Evolutionary conservation across 2,797 vertebrate species (phyloP).

Genomic region (Anguilla megastoma): DNA sequence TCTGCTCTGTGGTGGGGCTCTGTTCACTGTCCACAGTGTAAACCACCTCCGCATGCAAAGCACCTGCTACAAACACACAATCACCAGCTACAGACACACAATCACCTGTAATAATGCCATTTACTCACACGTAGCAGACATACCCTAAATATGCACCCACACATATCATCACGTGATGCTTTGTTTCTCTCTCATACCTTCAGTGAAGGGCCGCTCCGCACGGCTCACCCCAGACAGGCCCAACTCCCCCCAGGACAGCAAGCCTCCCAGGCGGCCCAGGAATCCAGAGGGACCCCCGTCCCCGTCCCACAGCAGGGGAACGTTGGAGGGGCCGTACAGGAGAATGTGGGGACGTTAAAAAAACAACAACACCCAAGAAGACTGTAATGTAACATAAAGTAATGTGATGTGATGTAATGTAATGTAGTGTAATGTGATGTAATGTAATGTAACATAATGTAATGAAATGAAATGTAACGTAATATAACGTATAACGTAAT

Average conservation of each 20-base stretch:
- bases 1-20: constrained; percentile 54
- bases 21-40: constrained; percentile 25
- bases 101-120: background rate
- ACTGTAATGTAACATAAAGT: background rate
- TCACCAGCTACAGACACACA: background rate
- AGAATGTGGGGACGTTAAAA: constrained; percentile 68
- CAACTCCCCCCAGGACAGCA: constrained; percentile 60
- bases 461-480: too few relatives aligned
- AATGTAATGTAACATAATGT: too few relatives aligned
- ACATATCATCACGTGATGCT: too few relatives aligned
- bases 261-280: constrained; percentile 59
- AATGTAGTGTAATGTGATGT: too few relatives aligned
- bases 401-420: background rate
- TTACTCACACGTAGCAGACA: background rate
- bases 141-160: background rate
- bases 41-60: constrained; percentile 21
- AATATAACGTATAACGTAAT: too few relatives aligned
- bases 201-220: background rate
- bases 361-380: background rate
- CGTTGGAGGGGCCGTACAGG: constrained; percentile 66
- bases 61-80: constrained; percentile 32
- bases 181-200: background rate
- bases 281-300: constrained; percentile 51
- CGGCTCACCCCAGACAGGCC: constrained; percentile 47
- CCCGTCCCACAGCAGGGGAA: constrained; percentile 57